Base-by-base conservation (phyloP, 2,888 invertebrate genomes). In the Brachyptera risi region DNA sequence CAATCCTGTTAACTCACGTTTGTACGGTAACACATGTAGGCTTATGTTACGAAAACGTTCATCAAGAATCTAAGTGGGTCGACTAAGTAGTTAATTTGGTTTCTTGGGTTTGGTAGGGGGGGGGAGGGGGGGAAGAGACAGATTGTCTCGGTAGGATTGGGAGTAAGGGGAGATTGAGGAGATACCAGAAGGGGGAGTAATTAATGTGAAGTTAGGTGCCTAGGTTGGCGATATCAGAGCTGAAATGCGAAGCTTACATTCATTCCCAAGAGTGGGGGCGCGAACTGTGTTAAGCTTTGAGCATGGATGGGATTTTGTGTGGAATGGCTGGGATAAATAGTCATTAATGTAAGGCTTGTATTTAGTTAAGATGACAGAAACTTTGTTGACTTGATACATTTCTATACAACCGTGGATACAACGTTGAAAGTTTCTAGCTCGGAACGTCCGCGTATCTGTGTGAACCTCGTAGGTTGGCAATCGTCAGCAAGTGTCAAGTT, bases 181-280 rank as follows among this genome's bases (percentile, higher is more conserved):
- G 50, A 51, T n/a, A n/a, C n/a, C n/a, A n/a, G n/a, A 27, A 31
- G 24, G 21, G 54, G 26, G 2, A 35, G 54, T 54, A 54, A 54
- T 54, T 54, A 54, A 54, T 54, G 54, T 19, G 11, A 54, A 51
- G 21, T 37, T 54, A 44, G 19, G 31, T 11, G 11, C 31, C n/a
- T n/a, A 11, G 11, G 7, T 31, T 31, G 31, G 31, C 11, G 31
- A 31, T 31, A 31, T 31, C 31, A 31, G 11, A 31, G 5, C 7
- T 7, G 31, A 31, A 31, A 11, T 11, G 31, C 11, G 31, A 7
- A 7, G 31, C 31, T 11, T 31, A 31, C 31, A 5, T 11, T 31
- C 31, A 5, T 11, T 31, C 31, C 31, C 31, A 31, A 11, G 31
- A 31, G 31, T n/a, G n/a, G n/a, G n/a, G n/a, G n/a, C n/a, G n/a